phyloP scores from a whole-genome alignment of 1,140 invertebrate genomes.

The Brachionus sp. region DNA sequence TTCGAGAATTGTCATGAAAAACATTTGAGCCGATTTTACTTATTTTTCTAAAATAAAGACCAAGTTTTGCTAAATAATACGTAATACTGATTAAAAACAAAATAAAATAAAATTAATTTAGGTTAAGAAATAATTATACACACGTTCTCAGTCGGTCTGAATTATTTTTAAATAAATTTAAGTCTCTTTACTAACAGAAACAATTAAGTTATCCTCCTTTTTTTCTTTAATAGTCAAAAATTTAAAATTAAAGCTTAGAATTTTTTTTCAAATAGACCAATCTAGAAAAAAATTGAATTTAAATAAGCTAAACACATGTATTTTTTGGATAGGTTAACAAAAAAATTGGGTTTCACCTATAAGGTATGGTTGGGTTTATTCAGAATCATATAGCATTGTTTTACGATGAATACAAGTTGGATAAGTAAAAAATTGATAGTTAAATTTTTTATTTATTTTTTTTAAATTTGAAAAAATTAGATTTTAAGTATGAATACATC shows the following conservation, averaged over 20 bases:
- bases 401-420: background rate
- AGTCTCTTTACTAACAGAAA: background rate
- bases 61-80: background rate
- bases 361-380: background rate
- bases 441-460: background rate
- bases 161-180: background rate
- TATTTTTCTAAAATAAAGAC: background rate
- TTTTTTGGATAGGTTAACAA: background rate
- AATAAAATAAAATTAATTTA: background rate
- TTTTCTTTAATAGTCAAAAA: background rate
- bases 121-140: background rate
- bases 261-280: background rate
- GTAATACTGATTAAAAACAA: background rate
- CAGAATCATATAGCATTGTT: background rate
- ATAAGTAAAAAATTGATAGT: background rate
- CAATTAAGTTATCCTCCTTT: background rate
- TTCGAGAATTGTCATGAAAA: background rate
- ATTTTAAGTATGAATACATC: background rate
- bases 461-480: background rate
- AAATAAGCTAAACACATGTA: background rate
- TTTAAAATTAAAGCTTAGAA: background rate
- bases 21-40: background rate
- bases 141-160: background rate
- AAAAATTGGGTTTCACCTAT: background rate
- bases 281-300: background rate